Percentiles rank a stretch among this genome's conserved stretches.
Conservation (phyloP, 1,140 invertebrate species). For the Panagrolaimus sp. region DNA sequence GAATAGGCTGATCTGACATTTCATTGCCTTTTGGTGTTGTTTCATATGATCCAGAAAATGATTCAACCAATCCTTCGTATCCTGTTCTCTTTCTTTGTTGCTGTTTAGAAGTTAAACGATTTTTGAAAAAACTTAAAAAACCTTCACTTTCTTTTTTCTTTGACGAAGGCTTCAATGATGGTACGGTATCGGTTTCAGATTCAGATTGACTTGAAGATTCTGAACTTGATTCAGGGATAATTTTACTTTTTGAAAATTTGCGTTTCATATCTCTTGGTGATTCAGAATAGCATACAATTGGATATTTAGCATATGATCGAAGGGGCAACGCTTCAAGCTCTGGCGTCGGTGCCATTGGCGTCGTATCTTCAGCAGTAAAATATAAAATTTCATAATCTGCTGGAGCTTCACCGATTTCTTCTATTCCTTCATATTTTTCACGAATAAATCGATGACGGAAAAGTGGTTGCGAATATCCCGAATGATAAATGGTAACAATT, state of each 20-base stretch:
- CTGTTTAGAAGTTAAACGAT: neutral
- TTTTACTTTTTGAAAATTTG: neutral
- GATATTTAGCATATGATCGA: neutral
- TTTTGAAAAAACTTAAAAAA: slow-evolving; percentile 23
- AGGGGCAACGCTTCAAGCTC: slow-evolving; percentile 30
- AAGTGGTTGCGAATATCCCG: neutral
- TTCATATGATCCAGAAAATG: neutral
- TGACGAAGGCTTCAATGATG: neutral
- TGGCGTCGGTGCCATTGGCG: slow-evolving; percentile 30
- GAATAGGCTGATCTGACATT: slow-evolving; percentile 7
- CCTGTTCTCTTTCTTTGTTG: neutral
- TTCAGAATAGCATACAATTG: neutral
- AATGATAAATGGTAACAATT: neutral
- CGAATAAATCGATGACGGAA: slow-evolving; percentile 19
- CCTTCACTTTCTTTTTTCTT: slow-evolving; percentile 35
- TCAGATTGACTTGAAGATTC: slow-evolving; percentile 1
- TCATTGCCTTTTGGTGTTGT: neutral
- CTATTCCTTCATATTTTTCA: slow-evolving; percentile 31
- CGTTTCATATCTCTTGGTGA: slow-evolving; percentile 9
- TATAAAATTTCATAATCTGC: neutral
- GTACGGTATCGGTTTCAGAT: slow-evolving; percentile 5
- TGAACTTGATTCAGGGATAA: slow-evolving; percentile 17
- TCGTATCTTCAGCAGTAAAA: slow-evolving; percentile 18
- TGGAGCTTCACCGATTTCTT: slow-evolving; percentile 33
- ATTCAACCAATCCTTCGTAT: neutral